Evolutionary conservation across 2,888 invertebrate genomes (phyloP).

Genomic region (Pachliopta kotzebuea): DNA sequence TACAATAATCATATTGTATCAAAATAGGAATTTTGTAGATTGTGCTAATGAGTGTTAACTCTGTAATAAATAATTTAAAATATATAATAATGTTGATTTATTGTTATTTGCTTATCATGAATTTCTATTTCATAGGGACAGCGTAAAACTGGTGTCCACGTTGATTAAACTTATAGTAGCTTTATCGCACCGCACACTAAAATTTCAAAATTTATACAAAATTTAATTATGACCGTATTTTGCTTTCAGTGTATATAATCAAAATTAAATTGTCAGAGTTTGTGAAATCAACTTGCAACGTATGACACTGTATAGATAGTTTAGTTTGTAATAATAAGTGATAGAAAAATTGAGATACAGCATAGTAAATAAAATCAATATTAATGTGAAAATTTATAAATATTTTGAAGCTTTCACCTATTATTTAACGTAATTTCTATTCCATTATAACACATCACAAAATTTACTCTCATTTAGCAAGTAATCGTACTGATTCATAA

Average conservation of each 20-base stretch:
- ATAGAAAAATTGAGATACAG: neutral
- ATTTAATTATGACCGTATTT: neutral
- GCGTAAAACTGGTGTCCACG: conserved; percentile 3
- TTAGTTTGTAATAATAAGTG: neutral
- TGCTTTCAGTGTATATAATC: neutral
- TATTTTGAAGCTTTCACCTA: conserved; percentile 6
- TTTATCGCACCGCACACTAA: neutral
- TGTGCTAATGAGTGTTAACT: neutral
- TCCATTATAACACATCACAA: conserved; percentile 14
- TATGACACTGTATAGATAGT: neutral
- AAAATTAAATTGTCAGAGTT: neutral
- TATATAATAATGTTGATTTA: no score
- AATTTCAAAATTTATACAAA: neutral
- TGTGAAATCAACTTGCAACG: neutral
- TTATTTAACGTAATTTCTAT: conserved; percentile 10
- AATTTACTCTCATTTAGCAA: conserved; percentile 14
- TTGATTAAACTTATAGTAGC: conserved; percentile 10
- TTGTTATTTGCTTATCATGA: neutral
- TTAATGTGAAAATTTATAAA: conserved; percentile 7
- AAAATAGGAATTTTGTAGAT: no score
- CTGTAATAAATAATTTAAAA: no score
- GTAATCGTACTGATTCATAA: conserved; percentile 21
- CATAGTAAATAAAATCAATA: neutral
- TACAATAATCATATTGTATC: no score
- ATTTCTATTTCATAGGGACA: conserved; percentile 8